These are phyloP conservation scores for Podarcis raffonei DNA, from an alignment of 2,113 vertebrate species.

Conservation along the genomic window DNA sequence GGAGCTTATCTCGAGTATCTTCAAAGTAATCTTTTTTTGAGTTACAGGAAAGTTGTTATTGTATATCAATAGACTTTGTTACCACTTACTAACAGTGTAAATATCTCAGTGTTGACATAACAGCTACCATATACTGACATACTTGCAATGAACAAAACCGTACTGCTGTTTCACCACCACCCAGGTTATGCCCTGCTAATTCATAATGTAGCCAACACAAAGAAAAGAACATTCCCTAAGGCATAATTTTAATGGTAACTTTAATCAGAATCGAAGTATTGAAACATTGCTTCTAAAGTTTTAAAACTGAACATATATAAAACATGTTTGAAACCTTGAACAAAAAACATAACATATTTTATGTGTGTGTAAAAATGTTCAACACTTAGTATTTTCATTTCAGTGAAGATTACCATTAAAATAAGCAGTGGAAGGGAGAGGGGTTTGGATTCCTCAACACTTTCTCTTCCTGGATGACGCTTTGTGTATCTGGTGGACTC, in stretches of 20 bases:
- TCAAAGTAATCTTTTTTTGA: neutral
- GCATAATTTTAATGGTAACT: neutral
- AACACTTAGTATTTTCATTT: neutral
- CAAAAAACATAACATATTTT: neutral
- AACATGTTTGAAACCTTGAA: no score
- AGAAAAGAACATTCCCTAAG: neutral
- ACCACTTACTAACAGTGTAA: slow-evolving; percentile 1
- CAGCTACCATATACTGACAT: rapidly evolving
- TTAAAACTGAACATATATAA: no score
- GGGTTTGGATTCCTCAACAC: neutral
- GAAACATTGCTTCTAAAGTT: no score
- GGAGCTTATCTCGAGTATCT: no score
- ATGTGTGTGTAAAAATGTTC: no score
- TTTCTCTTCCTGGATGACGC: neutral
- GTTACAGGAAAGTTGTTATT: neutral
- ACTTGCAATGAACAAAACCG: neutral
- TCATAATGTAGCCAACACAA: neutral
- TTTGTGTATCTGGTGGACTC: neutral
- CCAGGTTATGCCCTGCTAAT: neutral
- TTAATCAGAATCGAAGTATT: neutral
- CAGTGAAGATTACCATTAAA: neutral
- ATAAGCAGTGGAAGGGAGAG: neutral
- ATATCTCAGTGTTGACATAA: neutral
- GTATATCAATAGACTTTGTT: slow-evolving; percentile 8
- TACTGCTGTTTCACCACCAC: neutral